phyloP scores from a whole-genome alignment of 2,797 vertebrate genomes.

The Onychomys torridus region DNA sequence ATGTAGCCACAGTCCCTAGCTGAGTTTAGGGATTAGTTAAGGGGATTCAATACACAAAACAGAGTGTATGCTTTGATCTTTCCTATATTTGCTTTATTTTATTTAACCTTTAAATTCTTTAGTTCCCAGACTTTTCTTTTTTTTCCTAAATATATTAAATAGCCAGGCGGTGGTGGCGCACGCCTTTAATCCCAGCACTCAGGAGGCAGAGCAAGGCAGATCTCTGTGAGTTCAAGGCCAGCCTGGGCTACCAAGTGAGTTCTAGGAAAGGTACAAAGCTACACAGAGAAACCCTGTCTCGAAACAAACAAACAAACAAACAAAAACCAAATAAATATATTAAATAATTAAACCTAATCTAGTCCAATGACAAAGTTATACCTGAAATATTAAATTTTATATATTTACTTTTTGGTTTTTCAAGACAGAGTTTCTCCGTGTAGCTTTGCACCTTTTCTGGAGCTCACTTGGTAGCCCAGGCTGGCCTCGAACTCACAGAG shows the following conservation, averaged over 20 bases:
- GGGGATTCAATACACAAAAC: neutral
- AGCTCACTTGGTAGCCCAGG: too few species aligned
- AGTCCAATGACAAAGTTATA: neutral
- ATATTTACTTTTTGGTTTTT: neutral
- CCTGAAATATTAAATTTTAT: constrained; percentile 38
- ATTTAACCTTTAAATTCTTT: constrained; percentile 16
- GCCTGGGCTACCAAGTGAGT: too few species aligned
- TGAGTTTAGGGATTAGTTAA: neutral
- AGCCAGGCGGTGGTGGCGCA: too few species aligned
- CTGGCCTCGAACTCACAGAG: too few species aligned
- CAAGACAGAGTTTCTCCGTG: too few species aligned
- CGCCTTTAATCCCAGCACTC: too few species aligned
- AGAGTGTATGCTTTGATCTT: neutral
- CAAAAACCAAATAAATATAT: neutral
- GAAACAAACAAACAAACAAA: too few species aligned
- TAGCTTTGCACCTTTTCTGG: too few species aligned
- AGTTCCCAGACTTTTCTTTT: neutral
- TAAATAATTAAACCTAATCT: neutral
- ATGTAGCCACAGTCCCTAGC: neutral
- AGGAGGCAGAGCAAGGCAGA: too few species aligned
- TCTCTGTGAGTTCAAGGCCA: too few species aligned
- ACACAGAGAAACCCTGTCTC: too few species aligned
- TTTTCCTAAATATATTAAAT: neutral
- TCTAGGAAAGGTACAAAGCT: too few species aligned
- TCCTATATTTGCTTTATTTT: constrained; percentile 16